phyloP scores from a whole-genome alignment of 2,888 invertebrate genomes.

The Sceliomorpha sp. region DNA sequence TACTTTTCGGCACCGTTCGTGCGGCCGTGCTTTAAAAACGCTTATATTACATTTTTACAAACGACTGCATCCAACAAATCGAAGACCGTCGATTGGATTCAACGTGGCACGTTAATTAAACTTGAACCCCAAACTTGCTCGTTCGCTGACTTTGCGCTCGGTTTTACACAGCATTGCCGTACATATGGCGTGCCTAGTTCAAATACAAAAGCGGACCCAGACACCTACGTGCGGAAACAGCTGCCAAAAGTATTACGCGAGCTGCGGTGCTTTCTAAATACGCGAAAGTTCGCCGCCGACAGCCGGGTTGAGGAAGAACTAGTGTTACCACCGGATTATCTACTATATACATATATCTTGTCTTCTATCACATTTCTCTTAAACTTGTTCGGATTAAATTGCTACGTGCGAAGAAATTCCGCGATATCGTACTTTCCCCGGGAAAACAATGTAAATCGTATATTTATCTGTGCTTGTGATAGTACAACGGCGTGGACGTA shows the following conservation, averaged over 20 bases:
- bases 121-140: constrained; percentile 64
- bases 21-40: too few species aligned
- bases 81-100: constrained; percentile 61
- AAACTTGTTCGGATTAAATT: constrained; percentile 39
- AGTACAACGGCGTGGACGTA: too few species aligned
- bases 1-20: too few species aligned
- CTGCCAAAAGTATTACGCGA: constrained; percentile 72
- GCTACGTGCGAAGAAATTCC: constrained; percentile 26
- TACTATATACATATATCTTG: constrained; percentile 36
- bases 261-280: constrained; percentile 62
- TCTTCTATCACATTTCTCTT: constrained; percentile 42
- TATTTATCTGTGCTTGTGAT: too few species aligned
- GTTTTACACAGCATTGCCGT: constrained; percentile 53
- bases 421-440: constrained; percentile 15
- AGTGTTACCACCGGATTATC: constrained; percentile 41
- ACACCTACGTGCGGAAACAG: constrained; percentile 57
- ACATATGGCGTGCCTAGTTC: constrained; percentile 52
- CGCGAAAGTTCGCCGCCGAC: constrained; percentile 46
- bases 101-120: constrained; percentile 76
- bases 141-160: constrained; percentile 59
- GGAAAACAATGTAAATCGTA: constrained; percentile 4
- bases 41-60: too few species aligned
- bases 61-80: background rate
- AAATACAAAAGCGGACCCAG: constrained; percentile 50
- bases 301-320: constrained; percentile 36